Percentiles rank a stretch among this genome's conserved stretches.
Conservation (phyloP, 2,797 vertebrate genomes). For the Gymnoscopelus braueri region DNA sequence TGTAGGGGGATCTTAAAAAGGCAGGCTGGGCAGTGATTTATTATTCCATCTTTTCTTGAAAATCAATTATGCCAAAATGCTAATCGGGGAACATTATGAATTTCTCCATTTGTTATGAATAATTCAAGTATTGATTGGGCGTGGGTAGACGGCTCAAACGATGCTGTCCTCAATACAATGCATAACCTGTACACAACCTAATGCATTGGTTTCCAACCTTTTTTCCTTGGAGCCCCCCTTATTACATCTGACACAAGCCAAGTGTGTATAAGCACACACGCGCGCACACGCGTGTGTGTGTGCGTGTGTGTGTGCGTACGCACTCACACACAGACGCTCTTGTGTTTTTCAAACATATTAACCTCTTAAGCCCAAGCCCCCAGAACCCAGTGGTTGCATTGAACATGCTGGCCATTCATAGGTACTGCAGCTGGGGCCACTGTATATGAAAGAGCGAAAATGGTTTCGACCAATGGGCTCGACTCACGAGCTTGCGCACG, state of each 20-base stretch:
- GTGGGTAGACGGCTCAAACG: slow-evolving; percentile 64
- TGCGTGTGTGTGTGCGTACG: no score
- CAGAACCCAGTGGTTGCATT: no score
- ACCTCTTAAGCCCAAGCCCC: no score
- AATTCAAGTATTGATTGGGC: slow-evolving; percentile 76
- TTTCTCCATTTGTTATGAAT: slow-evolving; percentile 75
- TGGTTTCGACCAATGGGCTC: no score
- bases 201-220: slow-evolving; percentile 51
- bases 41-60: slow-evolving; percentile 77
- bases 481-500: no score
- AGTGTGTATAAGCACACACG: background rate
- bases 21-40: slow-evolving; percentile 68
- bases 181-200: slow-evolving; percentile 50
- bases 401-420: no score
- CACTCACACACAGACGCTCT: slow-evolving; percentile 1
- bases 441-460: no score
- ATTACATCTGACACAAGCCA: background rate
- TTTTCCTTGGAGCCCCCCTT: slow-evolving; percentile 20
- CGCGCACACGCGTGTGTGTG: no score
- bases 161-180: slow-evolving; percentile 60
- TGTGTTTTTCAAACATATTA: no score
- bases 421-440: no score
- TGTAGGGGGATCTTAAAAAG: slow-evolving; percentile 65
- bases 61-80: slow-evolving; percentile 81
- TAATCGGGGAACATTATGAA: slow-evolving; percentile 73